Percentiles rank a stretch among this genome's conserved stretches.
phyloP scores from a whole-genome alignment of 2,113 vertebrate species.

The Lutjanus erythropterus region DNA sequence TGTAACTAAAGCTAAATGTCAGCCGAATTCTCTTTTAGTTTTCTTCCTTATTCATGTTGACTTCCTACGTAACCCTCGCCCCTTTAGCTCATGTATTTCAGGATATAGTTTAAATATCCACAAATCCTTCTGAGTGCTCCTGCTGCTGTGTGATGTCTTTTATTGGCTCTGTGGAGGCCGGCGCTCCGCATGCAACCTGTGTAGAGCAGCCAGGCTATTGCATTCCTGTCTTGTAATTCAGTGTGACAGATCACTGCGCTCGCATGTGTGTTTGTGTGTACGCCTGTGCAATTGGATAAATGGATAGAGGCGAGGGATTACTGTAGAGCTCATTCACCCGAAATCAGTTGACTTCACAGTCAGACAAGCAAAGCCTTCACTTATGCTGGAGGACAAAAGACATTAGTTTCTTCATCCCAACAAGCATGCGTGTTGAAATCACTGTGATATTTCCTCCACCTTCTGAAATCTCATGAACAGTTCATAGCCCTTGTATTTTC shows the following conservation, averaged over 20 bases:
- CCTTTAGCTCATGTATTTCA: slow-evolving; percentile 16
- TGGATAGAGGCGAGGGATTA: slow-evolving; percentile 59
- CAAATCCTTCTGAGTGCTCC: slow-evolving; percentile 9
- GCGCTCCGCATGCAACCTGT: slow-evolving; percentile 29
- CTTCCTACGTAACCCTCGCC: not conserved
- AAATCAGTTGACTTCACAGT: slow-evolving; percentile 15
- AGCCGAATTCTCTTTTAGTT: not conserved
- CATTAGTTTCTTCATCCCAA: slow-evolving; percentile 4
- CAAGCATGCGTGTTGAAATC: not conserved
- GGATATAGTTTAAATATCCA: slow-evolving; percentile 41
- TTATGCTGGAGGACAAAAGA: slow-evolving; percentile 2
- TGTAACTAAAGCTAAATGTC: not conserved
- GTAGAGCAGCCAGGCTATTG: not conserved
- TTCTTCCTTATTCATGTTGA: not conserved
- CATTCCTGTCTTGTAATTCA: slow-evolving; percentile 48
- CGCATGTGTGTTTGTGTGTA: slow-evolving; percentile 35
- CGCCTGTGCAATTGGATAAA: slow-evolving; percentile 39
- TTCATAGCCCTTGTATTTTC: not conserved
- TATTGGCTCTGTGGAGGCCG: slow-evolving; percentile 16
- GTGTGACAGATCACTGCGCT: slow-evolving; percentile 21
- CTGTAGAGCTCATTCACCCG: slow-evolving; percentile 28
- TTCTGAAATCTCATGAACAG: not conserved
- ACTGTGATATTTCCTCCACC: not conserved
- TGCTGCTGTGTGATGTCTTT: slow-evolving; percentile 26
- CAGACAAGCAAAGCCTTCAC: slow-evolving; percentile 10